Evolutionary conservation across 2,888 invertebrate species (phyloP).

Genomic region (Trimorus sp.): DNA sequence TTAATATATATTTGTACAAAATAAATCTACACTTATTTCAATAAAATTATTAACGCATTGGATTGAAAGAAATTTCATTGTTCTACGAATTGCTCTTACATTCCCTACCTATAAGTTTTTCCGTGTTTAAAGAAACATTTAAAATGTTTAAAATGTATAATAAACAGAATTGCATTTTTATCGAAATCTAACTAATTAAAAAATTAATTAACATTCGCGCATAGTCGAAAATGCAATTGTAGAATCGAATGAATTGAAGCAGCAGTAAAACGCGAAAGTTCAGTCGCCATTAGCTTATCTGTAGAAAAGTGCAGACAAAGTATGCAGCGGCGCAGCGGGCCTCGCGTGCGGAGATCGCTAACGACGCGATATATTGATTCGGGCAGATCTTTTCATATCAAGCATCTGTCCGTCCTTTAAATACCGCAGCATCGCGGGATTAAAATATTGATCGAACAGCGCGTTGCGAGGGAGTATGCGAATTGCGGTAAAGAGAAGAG

Average conservation of each 20-base stretch:
- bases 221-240: conserved; percentile 27
- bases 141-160: too few relatives aligned
- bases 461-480: conserved; percentile 75
- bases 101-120: too few relatives aligned
- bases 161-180: too few relatives aligned
- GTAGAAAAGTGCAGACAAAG: conserved; percentile 53
- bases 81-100: too few relatives aligned
- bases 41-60: too few relatives aligned
- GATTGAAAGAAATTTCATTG: too few relatives aligned
- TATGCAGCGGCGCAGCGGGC: conserved; percentile 36
- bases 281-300: conserved; percentile 57
- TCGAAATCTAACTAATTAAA: conserved; percentile 8
- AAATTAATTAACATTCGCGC: conserved; percentile 41
- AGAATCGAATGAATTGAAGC: conserved; percentile 47
- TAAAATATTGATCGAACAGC: conserved; percentile 81
- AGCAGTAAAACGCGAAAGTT: conserved; percentile 52
- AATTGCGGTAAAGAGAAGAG: conserved; percentile 76
- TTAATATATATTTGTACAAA: too few relatives aligned
- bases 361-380: conserved; percentile 71
- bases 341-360: conserved; percentile 67
- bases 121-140: too few relatives aligned
- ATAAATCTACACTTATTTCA: too few relatives aligned
- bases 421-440: conserved; percentile 81
- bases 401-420: conserved; percentile 75
- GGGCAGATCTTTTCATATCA: conserved; percentile 69